phyloP scores from a whole-genome alignment of 2,888 invertebrate species.

The Erpobdella octoculata region DNA sequence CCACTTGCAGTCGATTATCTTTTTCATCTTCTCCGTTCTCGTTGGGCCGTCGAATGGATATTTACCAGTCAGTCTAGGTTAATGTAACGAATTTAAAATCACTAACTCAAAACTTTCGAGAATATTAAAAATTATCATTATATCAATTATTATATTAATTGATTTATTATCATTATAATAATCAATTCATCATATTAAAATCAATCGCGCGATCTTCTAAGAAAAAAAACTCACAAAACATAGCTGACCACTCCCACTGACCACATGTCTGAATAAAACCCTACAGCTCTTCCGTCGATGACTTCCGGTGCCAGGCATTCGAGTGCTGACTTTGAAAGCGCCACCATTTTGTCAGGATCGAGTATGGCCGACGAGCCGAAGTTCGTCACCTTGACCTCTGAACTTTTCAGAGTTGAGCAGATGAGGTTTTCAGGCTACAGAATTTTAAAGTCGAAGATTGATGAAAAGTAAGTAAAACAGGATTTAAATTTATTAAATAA shows the following conservation, averaged over 20 bases:
- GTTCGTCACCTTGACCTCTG: slow-evolving; percentile 5
- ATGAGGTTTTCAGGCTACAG: slow-evolving; percentile 15
- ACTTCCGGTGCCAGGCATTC: background rate
- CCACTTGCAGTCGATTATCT: background rate
- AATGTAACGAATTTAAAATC: no score
- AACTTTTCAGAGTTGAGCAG: slow-evolving; percentile 1
- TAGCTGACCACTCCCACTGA: slow-evolving; percentile 2
- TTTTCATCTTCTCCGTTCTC: slow-evolving; percentile 2
- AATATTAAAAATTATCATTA: no score
- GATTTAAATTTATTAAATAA: no score
- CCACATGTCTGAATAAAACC: slow-evolving; percentile 20
- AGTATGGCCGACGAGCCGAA: background rate
- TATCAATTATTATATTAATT: background rate
- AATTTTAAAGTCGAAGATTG: no score
- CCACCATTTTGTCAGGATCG: background rate
- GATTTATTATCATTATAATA: background rate
- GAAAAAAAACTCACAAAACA: slow-evolving; percentile 5
- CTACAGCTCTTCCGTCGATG: background rate
- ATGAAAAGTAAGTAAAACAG: no score
- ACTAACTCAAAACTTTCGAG: no score
- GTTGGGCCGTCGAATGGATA: background rate
- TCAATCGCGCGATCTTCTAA: background rate
- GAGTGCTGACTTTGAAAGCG: background rate
- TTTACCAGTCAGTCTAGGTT: slow-evolving; percentile 4
- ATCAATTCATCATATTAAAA: background rate